Evolutionary conservation across 2,113 vertebrate species (phyloP).

Genomic region (Erythrocercus mccallii): DNA sequence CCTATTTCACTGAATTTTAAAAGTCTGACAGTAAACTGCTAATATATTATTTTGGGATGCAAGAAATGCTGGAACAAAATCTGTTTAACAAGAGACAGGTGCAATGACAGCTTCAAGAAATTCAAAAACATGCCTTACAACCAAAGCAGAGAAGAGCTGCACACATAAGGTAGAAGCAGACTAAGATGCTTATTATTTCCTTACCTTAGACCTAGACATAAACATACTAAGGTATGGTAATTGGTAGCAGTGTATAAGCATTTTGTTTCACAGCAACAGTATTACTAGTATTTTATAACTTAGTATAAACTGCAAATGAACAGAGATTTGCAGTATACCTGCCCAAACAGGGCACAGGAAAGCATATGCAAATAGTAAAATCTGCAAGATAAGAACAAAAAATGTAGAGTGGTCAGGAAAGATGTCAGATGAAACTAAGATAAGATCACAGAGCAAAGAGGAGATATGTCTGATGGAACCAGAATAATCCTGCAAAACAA

Average conservation of each 20-base stretch:
- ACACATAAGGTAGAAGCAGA: not conserved
- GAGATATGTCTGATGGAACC: not conserved
- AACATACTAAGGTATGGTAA: not conserved
- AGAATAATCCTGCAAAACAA: not conserved
- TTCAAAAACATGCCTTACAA: not conserved
- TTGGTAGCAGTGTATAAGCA: not conserved
- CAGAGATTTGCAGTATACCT: not conserved
- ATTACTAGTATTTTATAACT: not conserved
- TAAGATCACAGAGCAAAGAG: not conserved
- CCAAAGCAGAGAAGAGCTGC: not conserved
- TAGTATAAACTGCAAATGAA: not conserved
- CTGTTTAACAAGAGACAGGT: not conserved
- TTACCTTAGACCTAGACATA: not conserved
- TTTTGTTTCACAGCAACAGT: not conserved
- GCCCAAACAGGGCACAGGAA: not conserved
- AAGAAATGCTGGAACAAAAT: not conserved
- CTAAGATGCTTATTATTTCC: not conserved
- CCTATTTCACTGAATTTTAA: not conserved
- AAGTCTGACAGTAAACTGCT: not conserved
- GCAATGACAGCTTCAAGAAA: not conserved
- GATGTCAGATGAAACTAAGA: not conserved
- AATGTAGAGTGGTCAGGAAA: not conserved
- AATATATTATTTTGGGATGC: not conserved
- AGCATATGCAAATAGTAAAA: not conserved
- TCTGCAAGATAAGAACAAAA: not conserved